Percentiles rank a stretch among this genome's conserved stretches.
These are phyloP conservation scores for Bombus terrestris DNA, from an alignment of 1,140 invertebrate genomes.

Conservation along the genomic window DNA sequence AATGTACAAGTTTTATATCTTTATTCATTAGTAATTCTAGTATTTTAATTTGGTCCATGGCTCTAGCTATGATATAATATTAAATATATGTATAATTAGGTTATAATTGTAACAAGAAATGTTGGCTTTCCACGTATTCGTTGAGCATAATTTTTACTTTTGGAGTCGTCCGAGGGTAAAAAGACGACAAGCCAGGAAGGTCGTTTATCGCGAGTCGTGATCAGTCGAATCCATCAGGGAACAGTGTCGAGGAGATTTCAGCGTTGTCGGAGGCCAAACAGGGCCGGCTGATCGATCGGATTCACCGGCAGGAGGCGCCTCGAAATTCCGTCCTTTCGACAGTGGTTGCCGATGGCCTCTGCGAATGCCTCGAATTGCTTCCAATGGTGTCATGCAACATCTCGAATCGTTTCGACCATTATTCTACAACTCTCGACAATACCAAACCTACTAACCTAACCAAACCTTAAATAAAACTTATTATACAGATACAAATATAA, in stretches of 20 bases:
- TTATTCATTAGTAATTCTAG: not conserved
- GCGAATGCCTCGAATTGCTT: constrained; percentile 18
- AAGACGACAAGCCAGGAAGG: not conserved
- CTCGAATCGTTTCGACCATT: constrained; percentile 1
- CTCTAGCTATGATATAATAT: not conserved
- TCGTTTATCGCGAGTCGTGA: constrained; percentile 2
- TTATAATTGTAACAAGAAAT: not conserved
- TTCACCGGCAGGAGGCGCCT: constrained; percentile 27
- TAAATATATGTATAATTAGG: not conserved
- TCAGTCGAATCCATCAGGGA: constrained; percentile 24
- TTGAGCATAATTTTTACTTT: not conserved
- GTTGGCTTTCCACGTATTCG: not conserved
- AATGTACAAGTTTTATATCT: not conserved
- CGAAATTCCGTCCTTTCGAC: constrained; percentile 31
- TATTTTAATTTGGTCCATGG: not conserved
- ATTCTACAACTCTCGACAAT: not conserved
- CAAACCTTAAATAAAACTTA: not conserved
- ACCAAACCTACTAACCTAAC: not conserved
- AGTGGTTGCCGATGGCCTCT: not conserved
- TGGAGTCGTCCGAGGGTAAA: not conserved
- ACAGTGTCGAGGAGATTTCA: constrained; percentile 43
- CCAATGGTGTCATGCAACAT: not conserved
- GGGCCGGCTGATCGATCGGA: constrained; percentile 40
- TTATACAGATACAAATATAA: not conserved
- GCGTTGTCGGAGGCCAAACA: constrained; percentile 34